A percentile compares a stretch with the other conserved stretches of the same genome.
These are phyloP conservation scores for Atta texana DNA, from an alignment of 1,140 invertebrate genomes.

Conservation along the genomic window DNA sequence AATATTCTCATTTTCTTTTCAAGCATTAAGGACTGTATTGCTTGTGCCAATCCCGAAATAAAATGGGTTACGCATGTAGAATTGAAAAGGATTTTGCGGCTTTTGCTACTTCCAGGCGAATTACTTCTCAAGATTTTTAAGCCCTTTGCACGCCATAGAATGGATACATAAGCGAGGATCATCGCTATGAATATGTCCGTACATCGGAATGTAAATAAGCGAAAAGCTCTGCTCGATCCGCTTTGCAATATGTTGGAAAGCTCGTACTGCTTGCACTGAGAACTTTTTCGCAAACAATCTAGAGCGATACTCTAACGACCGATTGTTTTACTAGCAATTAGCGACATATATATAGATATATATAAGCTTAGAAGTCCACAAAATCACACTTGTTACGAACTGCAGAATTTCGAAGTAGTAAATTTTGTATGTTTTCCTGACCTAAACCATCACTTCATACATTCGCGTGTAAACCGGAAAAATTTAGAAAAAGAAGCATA, in stretches of 20 bases:
- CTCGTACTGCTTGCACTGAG: neutral
- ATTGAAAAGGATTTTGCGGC: constrained; percentile 32
- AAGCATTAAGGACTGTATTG: neutral
- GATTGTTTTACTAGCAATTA: constrained; percentile 54
- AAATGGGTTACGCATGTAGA: constrained; percentile 24
- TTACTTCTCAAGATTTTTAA: constrained; percentile 48
- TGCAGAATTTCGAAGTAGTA: neutral
- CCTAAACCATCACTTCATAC: neutral
- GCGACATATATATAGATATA: neutral
- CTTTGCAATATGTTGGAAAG: constrained; percentile 38
- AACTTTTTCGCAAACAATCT: constrained; percentile 39
- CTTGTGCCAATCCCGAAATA: constrained; percentile 50
- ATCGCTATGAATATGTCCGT: constrained; percentile 21
- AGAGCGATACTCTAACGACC: constrained; percentile 28
- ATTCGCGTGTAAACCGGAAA: neutral
- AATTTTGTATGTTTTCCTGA: constrained; percentile 6
- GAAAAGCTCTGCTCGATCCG: constrained; percentile 29
- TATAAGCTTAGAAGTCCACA: constrained; percentile 25
- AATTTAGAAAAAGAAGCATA: neutral
- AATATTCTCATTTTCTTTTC: constrained; percentile 27
- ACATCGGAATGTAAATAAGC: constrained; percentile 42
- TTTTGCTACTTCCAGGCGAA: constrained; percentile 20
- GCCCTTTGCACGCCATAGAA: constrained; percentile 3
- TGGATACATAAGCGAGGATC: constrained; percentile 52
- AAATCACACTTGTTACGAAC: constrained; percentile 33